These are phyloP conservation scores for Phorcus lineatus DNA, from an alignment of 2,888 invertebrate species.

Conservation along the genomic window DNA sequence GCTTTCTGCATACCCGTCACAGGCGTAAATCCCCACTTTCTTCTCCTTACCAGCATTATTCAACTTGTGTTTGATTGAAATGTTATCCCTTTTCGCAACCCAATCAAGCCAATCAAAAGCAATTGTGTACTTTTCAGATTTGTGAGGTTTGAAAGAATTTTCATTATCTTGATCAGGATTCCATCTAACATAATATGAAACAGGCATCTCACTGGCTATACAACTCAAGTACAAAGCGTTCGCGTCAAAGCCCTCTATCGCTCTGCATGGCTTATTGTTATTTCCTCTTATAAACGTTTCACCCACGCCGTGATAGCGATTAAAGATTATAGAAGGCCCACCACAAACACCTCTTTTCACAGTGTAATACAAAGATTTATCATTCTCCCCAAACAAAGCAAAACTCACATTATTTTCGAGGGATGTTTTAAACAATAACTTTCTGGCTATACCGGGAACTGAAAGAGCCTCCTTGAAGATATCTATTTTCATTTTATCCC, in stretches of 20 bases:
- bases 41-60: no score
- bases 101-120: background rate
- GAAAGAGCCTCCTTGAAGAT: background rate
- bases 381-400: background rate
- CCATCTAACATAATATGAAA: background rate
- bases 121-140: background rate
- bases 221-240: conserved; percentile 31
- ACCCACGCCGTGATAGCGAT: background rate
- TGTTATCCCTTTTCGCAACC: background rate
- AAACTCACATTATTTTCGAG: background rate
- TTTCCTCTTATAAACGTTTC: background rate
- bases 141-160: background rate
- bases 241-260: conserved; percentile 35
- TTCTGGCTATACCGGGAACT: background rate
- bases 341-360: no score
- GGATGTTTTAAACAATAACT: background rate
- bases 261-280: background rate
- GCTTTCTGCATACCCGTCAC: background rate
- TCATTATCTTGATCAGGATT: background rate
- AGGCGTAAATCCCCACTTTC: background rate
- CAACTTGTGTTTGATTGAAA: no score
- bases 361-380: no score
- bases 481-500: background rate
- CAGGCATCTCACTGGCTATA: conserved; percentile 26
- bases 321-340: background rate